Evolutionary conservation across 30 jellyfish, hydroid and myxozoan genomes (phyloP), one percentile per base, ranked within the genome.

Genomic region (Rhopilema esculentum): DNA sequence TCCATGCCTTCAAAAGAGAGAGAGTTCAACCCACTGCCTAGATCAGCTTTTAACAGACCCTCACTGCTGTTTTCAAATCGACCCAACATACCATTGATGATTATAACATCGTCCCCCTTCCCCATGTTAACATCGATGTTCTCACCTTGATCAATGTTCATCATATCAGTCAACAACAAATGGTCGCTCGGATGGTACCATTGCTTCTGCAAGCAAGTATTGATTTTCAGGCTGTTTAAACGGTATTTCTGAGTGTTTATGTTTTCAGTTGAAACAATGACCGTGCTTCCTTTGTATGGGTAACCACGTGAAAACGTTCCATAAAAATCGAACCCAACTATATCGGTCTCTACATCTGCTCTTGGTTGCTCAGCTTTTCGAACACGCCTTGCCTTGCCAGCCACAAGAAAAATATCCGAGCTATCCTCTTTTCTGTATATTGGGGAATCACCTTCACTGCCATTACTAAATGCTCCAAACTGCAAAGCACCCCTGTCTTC

Each of bases 111-210:
- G 69, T 85, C 94, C n/a, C 94, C 94, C 50, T 85, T 85, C 27
- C 88, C 94, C 84, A 75, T 73, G 83, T 15, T 20, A 2, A 66
- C 88, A 64, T 85, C 84, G 79, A 85, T 75, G 30, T 18, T 64
- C 79, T 85, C 94, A 6, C 94, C 94, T 64, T 40, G 83, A 21
- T 85, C 94, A 66, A 85, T 65, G 77, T 85, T 85, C 23, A 40
- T 27, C 94, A 85, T 85, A 57, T 85, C 94, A 16, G 94, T 74
- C 57, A 85, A 49, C 28, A 85, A 69, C 62, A 85, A 69, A 19
- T 72, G 88, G 82, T 85, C 94, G 33, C 74, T 66, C 19, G 94
- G 94, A 66, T 75, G 94, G 2, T 49, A 76, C 94, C 94, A 85
- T 2, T 80, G 88, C 63, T 85, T 85, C 0, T 40, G 64, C 8